phyloP scores from a whole-genome alignment of 2,797 vertebrate genomes.

The Galagoides demidoff region DNA sequence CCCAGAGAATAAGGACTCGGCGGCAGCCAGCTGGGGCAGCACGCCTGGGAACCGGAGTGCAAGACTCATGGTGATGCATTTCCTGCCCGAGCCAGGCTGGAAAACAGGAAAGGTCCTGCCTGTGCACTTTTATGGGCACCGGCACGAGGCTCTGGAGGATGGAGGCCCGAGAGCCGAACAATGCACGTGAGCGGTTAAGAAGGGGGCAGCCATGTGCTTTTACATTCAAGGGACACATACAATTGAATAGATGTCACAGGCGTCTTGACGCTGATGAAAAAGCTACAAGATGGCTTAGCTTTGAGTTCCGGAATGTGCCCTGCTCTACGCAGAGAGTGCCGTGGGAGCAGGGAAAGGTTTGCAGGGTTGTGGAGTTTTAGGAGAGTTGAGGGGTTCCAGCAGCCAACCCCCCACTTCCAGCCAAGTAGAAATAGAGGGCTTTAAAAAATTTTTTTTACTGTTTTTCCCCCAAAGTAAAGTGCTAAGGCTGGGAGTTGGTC shows the following conservation, averaged over 20 bases:
- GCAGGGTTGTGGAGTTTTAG: accelerated
- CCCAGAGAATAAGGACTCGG: neutral
- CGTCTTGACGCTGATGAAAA: neutral
- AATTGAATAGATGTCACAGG: neutral
- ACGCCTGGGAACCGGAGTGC: neutral
- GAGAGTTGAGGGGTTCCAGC: neutral
- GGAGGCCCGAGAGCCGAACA: constrained; percentile 6
- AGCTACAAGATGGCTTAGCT: neutral
- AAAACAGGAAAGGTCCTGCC: constrained; percentile 78
- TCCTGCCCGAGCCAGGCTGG: constrained; percentile 65
- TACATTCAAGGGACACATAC: neutral
- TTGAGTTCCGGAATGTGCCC: neutral
- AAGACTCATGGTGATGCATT: constrained; percentile 42
- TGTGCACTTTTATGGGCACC: constrained; percentile 48
- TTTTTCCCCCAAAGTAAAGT: neutral
- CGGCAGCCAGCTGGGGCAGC: accelerated
- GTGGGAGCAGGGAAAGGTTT: accelerated
- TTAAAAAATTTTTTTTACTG: neutral
- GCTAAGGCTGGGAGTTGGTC: neutral
- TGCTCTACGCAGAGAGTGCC: neutral
- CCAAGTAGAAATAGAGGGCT: accelerated
- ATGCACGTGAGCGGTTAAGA: neutral
- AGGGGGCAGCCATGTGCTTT: constrained; percentile 23
- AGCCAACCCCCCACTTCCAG: neutral
- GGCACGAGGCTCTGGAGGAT: constrained; percentile 21